phyloP scores from a whole-genome alignment of 2,888 invertebrate genomes.

The Chorisops tibialis region DNA sequence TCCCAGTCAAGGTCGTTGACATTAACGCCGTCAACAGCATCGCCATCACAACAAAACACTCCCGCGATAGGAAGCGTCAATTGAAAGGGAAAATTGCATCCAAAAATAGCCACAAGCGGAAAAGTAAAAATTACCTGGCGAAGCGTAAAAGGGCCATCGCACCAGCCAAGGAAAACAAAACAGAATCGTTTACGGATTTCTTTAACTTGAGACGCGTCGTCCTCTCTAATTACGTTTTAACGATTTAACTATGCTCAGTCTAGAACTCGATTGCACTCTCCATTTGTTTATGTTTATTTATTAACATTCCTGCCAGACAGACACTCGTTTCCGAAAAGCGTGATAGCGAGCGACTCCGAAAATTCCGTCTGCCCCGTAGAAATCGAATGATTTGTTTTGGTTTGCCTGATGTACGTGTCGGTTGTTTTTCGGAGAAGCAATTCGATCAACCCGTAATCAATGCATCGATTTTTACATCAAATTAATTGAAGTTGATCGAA shows the following conservation, averaged over 20 bases:
- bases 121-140: slow-evolving; percentile 17
- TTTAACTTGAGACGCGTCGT: neutral
- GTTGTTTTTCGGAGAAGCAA: neutral
- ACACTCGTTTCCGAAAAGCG: neutral
- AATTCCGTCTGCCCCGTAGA: neutral
- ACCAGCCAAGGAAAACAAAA: slow-evolving; percentile 26
- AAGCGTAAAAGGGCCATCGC: slow-evolving; percentile 21
- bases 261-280: too few relatives aligned
- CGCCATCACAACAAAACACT: too few relatives aligned
- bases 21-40: too few relatives aligned
- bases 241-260: neutral
- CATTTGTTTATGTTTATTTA: too few relatives aligned
- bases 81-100: neutral
- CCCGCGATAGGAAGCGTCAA: too few relatives aligned
- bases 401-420: neutral
- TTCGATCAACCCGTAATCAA: neutral
- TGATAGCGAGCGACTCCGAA: neutral
- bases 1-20: too few relatives aligned
- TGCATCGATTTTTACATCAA: neutral
- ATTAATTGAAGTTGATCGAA: too few relatives aligned
- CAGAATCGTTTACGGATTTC: too few relatives aligned
- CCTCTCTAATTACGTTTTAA: neutral
- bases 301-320: neutral
- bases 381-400: neutral
- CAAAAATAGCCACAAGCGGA: slow-evolving; percentile 12